Conservation (phyloP, 1,140 invertebrate species). For the Papilio machaon region DNA sequence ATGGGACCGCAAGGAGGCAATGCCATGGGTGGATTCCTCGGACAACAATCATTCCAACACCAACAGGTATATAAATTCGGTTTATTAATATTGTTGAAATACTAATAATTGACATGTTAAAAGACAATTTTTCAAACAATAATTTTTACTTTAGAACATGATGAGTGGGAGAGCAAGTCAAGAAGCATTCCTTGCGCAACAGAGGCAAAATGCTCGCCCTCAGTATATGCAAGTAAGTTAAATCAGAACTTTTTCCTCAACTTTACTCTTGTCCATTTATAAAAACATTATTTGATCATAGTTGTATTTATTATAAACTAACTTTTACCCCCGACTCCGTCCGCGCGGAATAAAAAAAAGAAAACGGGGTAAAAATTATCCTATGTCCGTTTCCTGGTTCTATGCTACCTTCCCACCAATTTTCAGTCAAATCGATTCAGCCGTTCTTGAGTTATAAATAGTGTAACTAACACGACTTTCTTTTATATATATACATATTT, state of each 20-base stretch:
- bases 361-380: too few species aligned
- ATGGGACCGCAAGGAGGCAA: conserved; percentile 83
- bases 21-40: conserved; percentile 80
- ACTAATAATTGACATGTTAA: not conserved
- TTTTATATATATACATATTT: too few species aligned
- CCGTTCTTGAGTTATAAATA: too few species aligned
- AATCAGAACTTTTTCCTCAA: not conserved
- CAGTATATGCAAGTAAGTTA: conserved; percentile 79
- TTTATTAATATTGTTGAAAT: not conserved
- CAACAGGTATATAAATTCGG: conserved; percentile 66
- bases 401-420: too few species aligned
- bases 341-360: too few species aligned
- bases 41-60: conserved; percentile 81
- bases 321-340: too few species aligned
- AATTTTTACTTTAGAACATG: conserved; percentile 67
- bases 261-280: not conserved
- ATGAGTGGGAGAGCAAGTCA: conserved; percentile 74
- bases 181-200: conserved; percentile 79
- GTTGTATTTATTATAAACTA: too few species aligned
- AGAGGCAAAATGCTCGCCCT: conserved; percentile 76
- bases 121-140: too few species aligned
- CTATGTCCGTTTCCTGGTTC: too few species aligned
- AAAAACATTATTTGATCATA: too few species aligned
- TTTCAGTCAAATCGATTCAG: too few species aligned
- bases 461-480: too few species aligned